phyloP scores from a whole-genome alignment of 2,797 vertebrate genomes.

The Sardinella longiceps region DNA sequence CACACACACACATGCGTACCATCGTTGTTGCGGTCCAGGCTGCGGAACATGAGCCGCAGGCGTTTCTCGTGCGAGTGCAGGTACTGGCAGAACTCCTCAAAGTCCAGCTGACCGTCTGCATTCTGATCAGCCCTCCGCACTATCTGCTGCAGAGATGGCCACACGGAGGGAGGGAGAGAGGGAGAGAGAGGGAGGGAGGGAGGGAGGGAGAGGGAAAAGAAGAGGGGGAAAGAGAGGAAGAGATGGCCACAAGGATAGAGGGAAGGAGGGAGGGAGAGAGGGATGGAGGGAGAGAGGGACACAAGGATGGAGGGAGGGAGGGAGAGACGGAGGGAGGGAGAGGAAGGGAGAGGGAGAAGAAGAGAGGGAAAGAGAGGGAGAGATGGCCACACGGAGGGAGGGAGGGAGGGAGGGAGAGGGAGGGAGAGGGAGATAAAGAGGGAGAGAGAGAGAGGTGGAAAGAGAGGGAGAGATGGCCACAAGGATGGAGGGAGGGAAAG shows the following conservation, averaged over 20 bases:
- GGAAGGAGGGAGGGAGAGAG: background rate
- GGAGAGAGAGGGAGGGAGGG: background rate
- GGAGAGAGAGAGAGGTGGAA: background rate
- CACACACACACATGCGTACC: conserved; percentile 64
- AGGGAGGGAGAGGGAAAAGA: background rate
- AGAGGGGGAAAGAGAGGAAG: conserved; percentile 31
- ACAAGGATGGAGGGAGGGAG: background rate
- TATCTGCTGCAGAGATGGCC: conserved; percentile 65
- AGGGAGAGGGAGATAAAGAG: background rate
- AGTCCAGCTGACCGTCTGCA: conserved; percentile 80
- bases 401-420: background rate
- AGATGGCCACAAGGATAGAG: background rate
- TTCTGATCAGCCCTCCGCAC: conserved; percentile 76
- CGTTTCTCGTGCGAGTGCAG: conserved; percentile 81
- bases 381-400: background rate
- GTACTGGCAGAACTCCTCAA: conserved; percentile 84
- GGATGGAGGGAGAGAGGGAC: background rate
- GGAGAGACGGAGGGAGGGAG: background rate
- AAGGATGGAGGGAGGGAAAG: background rate
- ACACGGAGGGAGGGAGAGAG: background rate
- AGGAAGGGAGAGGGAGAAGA: background rate
- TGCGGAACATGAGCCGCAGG: conserved; percentile 85
- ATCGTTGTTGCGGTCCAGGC: conserved; percentile 85
- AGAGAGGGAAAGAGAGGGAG: background rate
- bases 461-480: background rate